Base-by-base conservation (phyloP, 2,113 vertebrate species). In the Noturus placidus region DNA sequence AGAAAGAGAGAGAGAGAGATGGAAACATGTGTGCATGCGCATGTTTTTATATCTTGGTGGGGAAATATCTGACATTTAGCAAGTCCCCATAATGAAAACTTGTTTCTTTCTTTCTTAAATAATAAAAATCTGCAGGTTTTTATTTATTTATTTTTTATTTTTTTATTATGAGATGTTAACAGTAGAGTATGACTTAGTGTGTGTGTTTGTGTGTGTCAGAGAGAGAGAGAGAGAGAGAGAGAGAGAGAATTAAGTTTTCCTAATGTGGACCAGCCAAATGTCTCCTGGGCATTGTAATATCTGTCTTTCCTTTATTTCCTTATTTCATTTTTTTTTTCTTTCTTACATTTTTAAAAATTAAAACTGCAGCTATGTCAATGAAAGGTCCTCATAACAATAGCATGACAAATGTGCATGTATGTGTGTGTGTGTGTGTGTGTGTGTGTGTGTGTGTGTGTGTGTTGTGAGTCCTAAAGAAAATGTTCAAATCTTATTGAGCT, bases 401-500 rank as follows among this genome's bases (percentile, higher is more conserved):
- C 7, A 27, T 42, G 74, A 17, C 2, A 17, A 27, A 13, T 7
- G 46, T 77, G 74, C 27, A 46, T 77, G 42, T 50, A 88, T 72
- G 61, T 91, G 83, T 93, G 82, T 79, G 89, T 85, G 92, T 90
- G 91, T 80, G 91, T 35, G 33, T 8, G 15, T 72, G 69, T 72
- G 69, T 20, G n/a, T 20, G 35, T 46, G 70, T 74, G 70, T 10
- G 19, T 9, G 10, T 46, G 72, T 46, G 72, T 50, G 88, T 92
- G 92, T 87, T 82, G 89, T 88, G 86, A 54, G 87, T 92, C 91
- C 91, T 11, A 69, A 89, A 85, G 83, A 90, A 85, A 84, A 74
- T 85, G 82, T 92, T 92, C 92, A 87, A 88, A 93, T 92, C 74
- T 88, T 92, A 91, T 90, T 91, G 91, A 90, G 90, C 93, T 91